A percentile compares a stretch with the other conserved stretches of the same genome.
These are phyloP conservation scores for Agrilus biguttatus DNA, from an alignment of 2,888 invertebrate species.

Conservation along the genomic window DNA sequence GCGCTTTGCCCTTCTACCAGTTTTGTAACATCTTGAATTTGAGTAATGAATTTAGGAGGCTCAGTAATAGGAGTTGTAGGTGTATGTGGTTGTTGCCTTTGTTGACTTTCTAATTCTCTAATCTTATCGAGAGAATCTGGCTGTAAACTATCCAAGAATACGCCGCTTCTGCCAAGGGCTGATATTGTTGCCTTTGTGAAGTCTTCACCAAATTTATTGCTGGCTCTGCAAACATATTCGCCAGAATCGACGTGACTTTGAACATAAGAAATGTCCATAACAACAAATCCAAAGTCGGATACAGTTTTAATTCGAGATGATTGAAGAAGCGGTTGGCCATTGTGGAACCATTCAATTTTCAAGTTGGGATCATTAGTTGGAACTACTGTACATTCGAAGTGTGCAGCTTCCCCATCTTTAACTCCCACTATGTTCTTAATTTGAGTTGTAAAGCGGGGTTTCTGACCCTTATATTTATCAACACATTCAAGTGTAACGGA, in stretches of 20 bases:
- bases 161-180: conserved; percentile 73
- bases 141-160: conserved; percentile 78
- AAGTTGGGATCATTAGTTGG: conserved; percentile 90
- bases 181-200: conserved; percentile 72
- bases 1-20: conserved; percentile 91
- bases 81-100: conserved; percentile 50
- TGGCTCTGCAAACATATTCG: conserved; percentile 84
- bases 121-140: conserved; percentile 82
- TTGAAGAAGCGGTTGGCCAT: conserved; percentile 78
- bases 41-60: conserved; percentile 81
- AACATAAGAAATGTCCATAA: conserved; percentile 86
- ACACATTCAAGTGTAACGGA: conserved; percentile 70
- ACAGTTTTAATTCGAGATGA: conserved; percentile 85
- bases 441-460: conserved; percentile 78
- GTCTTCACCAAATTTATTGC: conserved; percentile 83
- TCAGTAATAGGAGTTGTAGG: conserved; percentile 55
- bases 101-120: conserved; percentile 65
- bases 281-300: conserved; percentile 89
- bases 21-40: conserved; percentile 69
- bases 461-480: conserved; percentile 72
- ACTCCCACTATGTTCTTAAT: conserved; percentile 70
- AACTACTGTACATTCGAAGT: conserved; percentile 87
- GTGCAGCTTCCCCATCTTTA: conserved; percentile 86
- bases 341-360: conserved; percentile 94
- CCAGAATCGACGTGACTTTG: conserved; percentile 79